These are phyloP conservation scores for Meloidogyne floridensis DNA, from an alignment of 1,140 invertebrate genomes.

Conservation along the genomic window DNA sequence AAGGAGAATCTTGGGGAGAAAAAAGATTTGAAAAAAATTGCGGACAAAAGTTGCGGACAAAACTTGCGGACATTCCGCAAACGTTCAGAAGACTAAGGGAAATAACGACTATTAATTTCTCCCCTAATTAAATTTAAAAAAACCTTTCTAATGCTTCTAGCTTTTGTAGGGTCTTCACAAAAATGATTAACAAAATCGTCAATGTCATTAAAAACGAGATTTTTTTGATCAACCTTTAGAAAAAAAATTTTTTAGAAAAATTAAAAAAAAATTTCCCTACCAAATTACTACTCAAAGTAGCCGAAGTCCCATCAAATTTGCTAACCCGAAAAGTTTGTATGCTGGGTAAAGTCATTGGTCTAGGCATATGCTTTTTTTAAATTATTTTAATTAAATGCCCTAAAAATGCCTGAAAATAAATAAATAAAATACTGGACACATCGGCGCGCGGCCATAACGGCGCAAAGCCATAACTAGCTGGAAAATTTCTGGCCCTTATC, in stretches of 20 bases:
- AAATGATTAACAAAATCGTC: constrained; percentile 46
- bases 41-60: too few relatives aligned
- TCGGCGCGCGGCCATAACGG: too few relatives aligned
- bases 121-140: neutral
- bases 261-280: constrained; percentile 28
- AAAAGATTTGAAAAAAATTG: too few relatives aligned
- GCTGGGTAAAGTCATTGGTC: constrained; percentile 18
- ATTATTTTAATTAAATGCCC: neutral
- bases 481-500: too few relatives aligned
- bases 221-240: constrained; percentile 39
- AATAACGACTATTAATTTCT: too few relatives aligned
- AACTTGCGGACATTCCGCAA: too few relatives aligned
- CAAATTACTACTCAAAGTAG: constrained; percentile 25
- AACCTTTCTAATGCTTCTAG: constrained; percentile 46
- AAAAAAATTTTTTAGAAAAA: constrained; percentile 23
- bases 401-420: neutral
- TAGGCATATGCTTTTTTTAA: constrained; percentile 10
- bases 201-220: constrained; percentile 38
- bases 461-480: too few relatives aligned
- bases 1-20: too few relatives aligned
- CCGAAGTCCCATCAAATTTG: constrained; percentile 34
- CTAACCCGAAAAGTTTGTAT: constrained; percentile 39
- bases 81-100: too few relatives aligned
- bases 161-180: constrained; percentile 40
- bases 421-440: too few relatives aligned